Base-by-base conservation (phyloP, 1,140 invertebrate species). In the Zaprionus ghesquierei region DNA sequence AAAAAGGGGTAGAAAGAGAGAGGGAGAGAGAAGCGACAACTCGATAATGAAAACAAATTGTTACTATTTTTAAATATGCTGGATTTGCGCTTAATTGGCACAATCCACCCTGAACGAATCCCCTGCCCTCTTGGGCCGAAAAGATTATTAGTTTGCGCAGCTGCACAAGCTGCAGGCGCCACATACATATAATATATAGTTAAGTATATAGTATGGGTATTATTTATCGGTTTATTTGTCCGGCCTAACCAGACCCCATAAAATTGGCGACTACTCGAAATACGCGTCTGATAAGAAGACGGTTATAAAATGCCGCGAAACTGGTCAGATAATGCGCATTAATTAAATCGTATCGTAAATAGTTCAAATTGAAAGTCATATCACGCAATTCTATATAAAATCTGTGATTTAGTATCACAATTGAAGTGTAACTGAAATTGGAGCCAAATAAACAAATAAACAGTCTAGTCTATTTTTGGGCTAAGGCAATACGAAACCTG, bases 31-130 rank as follows among this genome's bases (percentile, higher is more conserved):
- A 9, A 12, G 31, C 12, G 13, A n/a, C 13, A 46, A 18, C 50
- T 41, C 74, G 81, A 78, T 81, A 86, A 81, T 86, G 66, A 81
- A 86, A 69, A 75, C 69, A 59, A 85, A 85, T 87, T 86, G 78
- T 75, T 69, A 71, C 74, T 85, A 81, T 87, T 86, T 81, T 85
- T 81, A 85, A 71, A 78, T 49, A 49, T 55, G 38, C 53, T 49
- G 38, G 54, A 51, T 53, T 56, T 69, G 18, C 31, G 23, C 58
- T 35, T 78, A 76, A 84, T 82, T 82, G 68, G 54, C 62, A 50
- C 35, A 77, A 62, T 84, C 51, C 15, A 23, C 35, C 38, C 20
- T 55, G 59, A 29, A 56, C 33, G 13, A 23, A n/a, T n/a, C n/a
- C 33, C 33, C 20, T 44, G 8, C 5, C n/a, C 29, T 33, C 49